Evolutionary conservation across 2,113 vertebrate species (phyloP).

Genomic region (Gobiocypris rarus): DNA sequence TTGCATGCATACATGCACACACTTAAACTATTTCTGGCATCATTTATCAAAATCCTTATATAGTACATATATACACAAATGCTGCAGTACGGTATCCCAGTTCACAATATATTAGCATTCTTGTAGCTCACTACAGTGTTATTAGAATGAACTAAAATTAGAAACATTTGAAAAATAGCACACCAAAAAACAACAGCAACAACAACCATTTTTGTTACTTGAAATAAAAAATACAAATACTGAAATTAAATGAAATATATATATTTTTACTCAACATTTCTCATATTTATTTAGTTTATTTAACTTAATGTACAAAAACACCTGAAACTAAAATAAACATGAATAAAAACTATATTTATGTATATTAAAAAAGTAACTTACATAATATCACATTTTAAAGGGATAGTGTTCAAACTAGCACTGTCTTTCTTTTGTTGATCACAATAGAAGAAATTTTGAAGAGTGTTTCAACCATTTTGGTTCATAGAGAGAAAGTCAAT

Average conservation of each 20-base stretch:
- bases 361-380: too few species aligned
- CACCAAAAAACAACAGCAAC: too few species aligned
- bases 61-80: neutral
- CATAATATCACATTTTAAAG: too few species aligned
- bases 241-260: too few species aligned
- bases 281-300: too few species aligned
- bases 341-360: too few species aligned
- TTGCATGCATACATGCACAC: constrained; percentile 6
- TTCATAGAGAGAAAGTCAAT: neutral
- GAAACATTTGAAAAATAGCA: neutral
- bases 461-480: neutral
- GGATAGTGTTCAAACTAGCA: too few species aligned
- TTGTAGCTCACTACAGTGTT: neutral
- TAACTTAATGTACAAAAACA: too few species aligned
- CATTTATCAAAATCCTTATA: constrained; percentile 11
- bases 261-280: too few species aligned
- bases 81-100: neutral
- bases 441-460: too few species aligned
- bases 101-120: neutral
- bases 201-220: neutral
- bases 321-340: too few species aligned
- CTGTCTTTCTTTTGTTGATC: neutral
- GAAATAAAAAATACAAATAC: neutral
- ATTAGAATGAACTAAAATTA: neutral
- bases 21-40: neutral